These are phyloP conservation scores for Hippocampus abdominalis DNA, from an alignment of 2,113 vertebrate species.

Conservation along the genomic window DNA sequence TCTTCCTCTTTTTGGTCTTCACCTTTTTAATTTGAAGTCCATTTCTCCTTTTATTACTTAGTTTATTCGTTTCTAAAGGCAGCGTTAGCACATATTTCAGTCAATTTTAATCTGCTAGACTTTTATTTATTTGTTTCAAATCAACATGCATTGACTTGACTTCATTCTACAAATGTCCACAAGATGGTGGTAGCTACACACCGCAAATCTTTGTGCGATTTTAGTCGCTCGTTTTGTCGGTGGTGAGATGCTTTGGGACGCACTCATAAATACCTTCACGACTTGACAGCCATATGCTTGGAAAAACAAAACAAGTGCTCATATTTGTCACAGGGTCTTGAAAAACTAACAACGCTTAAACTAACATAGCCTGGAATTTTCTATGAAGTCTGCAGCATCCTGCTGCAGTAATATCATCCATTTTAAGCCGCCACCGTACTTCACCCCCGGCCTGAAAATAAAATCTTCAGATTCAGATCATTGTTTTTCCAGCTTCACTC, in stretches of 20 bases:
- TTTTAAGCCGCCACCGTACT: neutral
- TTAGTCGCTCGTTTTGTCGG: neutral
- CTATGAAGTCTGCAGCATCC: neutral
- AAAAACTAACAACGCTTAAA: neutral
- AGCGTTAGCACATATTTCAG: too few species aligned
- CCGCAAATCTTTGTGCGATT: neutral
- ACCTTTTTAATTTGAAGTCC: neutral
- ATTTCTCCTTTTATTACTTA: neutral
- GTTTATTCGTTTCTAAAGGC: too few species aligned
- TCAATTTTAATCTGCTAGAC: too few species aligned
- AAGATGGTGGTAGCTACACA: constrained; percentile 55
- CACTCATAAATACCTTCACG: neutral
- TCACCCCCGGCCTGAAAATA: neutral
- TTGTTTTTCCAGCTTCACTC: too few species aligned
- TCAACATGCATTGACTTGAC: too few species aligned
- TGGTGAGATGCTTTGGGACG: neutral
- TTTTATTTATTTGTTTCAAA: neutral
- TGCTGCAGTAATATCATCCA: too few species aligned
- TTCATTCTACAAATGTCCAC: constrained; percentile 31
- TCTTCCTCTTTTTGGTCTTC: constrained; percentile 6
- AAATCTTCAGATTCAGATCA: too few species aligned
- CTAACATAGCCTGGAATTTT: neutral
- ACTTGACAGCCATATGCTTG: neutral
- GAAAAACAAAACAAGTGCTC: neutral
- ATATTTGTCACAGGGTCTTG: neutral